Evolutionary conservation across 2,888 invertebrate genomes (phyloP).

Genomic region (Agriopis marginaria): DNA sequence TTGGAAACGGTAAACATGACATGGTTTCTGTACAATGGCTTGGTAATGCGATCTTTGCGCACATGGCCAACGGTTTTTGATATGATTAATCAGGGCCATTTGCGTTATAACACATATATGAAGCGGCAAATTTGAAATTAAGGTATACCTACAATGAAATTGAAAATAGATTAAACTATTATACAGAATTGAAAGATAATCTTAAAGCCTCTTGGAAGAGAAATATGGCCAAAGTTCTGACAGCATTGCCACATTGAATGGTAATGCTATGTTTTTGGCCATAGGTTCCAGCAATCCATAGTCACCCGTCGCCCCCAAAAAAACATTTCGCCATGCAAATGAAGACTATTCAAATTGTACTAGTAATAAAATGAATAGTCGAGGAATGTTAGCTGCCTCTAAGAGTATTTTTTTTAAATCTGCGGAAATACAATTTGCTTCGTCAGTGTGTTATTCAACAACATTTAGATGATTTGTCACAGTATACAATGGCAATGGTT

Average conservation of each 20-base stretch:
- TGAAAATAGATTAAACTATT: too few relatives aligned
- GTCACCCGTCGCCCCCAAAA: too few relatives aligned
- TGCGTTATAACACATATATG: neutral
- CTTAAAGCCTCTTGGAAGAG: too few relatives aligned
- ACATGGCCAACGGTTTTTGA: constrained; percentile 26
- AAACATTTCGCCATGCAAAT: too few relatives aligned
- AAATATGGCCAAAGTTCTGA: too few relatives aligned
- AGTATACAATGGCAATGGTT: constrained; percentile 26
- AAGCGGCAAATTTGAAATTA: too few relatives aligned
- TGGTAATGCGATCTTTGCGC: constrained; percentile 19
- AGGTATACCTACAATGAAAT: too few relatives aligned
- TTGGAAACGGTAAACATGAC: constrained; percentile 30
- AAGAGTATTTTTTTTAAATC: constrained; percentile 21
- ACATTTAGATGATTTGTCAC: constrained; percentile 30
- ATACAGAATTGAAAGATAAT: too few relatives aligned
- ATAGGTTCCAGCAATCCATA: too few relatives aligned
- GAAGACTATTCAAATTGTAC: neutral
- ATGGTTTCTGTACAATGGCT: constrained; percentile 21
- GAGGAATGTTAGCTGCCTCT: constrained; percentile 24
- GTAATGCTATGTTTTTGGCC: too few relatives aligned
- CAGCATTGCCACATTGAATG: too few relatives aligned
- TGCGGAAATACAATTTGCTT: constrained; percentile 33
- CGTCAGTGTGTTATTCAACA: constrained; percentile 23
- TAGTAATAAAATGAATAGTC: neutral
- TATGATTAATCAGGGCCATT: constrained; percentile 14